These are phyloP conservation scores for Parauchenoglanis punctatus DNA, from an alignment of 2,797 vertebrate species.

Conservation along the genomic window DNA sequence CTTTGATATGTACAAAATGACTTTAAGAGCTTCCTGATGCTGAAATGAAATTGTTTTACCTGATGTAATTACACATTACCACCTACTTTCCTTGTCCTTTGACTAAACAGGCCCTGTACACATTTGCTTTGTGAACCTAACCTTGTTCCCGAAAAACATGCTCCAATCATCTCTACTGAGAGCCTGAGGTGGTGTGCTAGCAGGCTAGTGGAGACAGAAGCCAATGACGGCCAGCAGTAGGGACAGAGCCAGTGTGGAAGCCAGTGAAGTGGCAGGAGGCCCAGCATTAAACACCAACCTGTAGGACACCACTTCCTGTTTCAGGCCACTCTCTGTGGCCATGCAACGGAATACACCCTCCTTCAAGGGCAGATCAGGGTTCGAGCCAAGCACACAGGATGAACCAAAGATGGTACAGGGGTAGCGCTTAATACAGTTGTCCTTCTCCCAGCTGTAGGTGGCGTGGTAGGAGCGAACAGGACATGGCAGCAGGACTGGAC, in stretches of 20 bases:
- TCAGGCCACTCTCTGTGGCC: slow-evolving; percentile 78
- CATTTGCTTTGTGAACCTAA: slow-evolving; percentile 74
- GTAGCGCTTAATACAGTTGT: slow-evolving; percentile 75
- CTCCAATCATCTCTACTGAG: slow-evolving; percentile 16
- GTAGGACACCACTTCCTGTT: slow-evolving; percentile 81
- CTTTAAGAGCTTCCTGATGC: slow-evolving; percentile 26
- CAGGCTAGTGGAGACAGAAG: slow-evolving; percentile 77
- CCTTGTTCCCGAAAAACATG: slow-evolving; percentile 57
- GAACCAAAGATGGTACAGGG: slow-evolving; percentile 79
- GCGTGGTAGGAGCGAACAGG: slow-evolving; percentile 82
- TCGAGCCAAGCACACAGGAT: slow-evolving; percentile 78
- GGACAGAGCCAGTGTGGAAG: slow-evolving; percentile 70
- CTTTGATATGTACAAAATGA: slow-evolving; percentile 4
- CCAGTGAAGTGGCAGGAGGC: slow-evolving; percentile 66
- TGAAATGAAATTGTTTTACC: slow-evolving; percentile 36
- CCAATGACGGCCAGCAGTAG: slow-evolving; percentile 70
- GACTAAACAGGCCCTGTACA: slow-evolving; percentile 58
- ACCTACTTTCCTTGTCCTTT: slow-evolving; percentile 28
- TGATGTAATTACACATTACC: slow-evolving; percentile 49
- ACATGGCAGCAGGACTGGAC: slow-evolving; percentile 78
- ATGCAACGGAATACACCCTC: slow-evolving; percentile 83
- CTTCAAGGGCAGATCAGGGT: slow-evolving; percentile 71
- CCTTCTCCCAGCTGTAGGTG: slow-evolving; percentile 82
- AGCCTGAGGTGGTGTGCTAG: slow-evolving; percentile 17
- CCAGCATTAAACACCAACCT: slow-evolving; percentile 73